Base-by-base conservation (phyloP, 2,888 invertebrate genomes). In the Agriopis aurantiaria region DNA sequence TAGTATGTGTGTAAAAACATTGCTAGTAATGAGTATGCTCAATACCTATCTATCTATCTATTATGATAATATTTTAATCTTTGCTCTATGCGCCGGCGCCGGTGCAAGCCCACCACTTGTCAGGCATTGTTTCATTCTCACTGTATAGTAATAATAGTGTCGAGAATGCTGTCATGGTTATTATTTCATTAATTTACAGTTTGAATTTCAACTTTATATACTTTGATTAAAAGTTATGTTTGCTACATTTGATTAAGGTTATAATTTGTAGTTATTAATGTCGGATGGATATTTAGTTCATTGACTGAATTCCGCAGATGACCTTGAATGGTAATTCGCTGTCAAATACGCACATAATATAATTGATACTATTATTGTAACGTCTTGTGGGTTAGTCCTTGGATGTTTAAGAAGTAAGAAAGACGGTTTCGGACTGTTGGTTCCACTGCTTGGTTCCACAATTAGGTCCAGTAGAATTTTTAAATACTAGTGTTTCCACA, bases 281-380 rank as follows among this genome's bases (percentile, higher is more conserved):
- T 81, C 76, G 77, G 79, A 72, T 74, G 69, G 57, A 69, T 74
- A 75, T 80, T 78, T 75, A 74, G 83, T 86, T 83, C 82, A 80
- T 80, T 84, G 85, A 83, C 81, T 82, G 3, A 33, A 3, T 77
- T 71, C 71, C 75, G 79, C 80, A 78, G 69, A 74, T 79, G 80
- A 79, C 77, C 65, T 69, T 68, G 56, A 56, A 67, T 71, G 17
- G 17, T 48, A 62, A 52, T 58, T 43, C 8, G 43, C 2, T 43
- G 33, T 33, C 33, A 5, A 41, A 3, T 43, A 43, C 43, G 43
- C 43, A 43, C 43, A 2, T 10, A 43, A 2, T 10, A 43, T 43
- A 43, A 43, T 43, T 43, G 9, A 5, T 43, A 43, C 9, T 43
- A 8, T 43, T 43, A 43, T 7, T 43, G 43, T 9, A 43, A 43